Evolutionary conservation across 2,888 invertebrate species (phyloP).

Genomic region (Noctua comes): DNA sequence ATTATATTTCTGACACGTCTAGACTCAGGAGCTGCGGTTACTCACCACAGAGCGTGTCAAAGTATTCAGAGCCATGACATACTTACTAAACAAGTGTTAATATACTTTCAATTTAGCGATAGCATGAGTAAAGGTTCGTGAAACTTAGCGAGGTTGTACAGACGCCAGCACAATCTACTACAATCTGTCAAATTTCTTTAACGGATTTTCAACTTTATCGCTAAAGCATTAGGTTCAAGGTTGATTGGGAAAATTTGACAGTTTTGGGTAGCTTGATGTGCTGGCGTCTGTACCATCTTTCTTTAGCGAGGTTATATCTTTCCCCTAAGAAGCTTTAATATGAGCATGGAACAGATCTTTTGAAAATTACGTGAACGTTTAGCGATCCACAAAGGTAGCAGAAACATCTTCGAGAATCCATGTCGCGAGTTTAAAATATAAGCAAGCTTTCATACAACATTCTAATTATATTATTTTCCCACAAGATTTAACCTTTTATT

Average conservation of each 20-base stretch:
- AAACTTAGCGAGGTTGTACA: neutral
- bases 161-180: no score
- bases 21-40: constrained; percentile 49
- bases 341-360: neutral
- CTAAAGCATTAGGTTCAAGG: no score
- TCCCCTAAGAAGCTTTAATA: neutral
- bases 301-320: neutral
- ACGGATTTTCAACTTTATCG: no score
- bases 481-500: neutral
- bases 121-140: neutral
- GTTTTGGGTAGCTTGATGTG: no score
- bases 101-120: neutral
- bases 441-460: neutral
- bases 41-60: constrained; percentile 36
- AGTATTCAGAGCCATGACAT: constrained; percentile 31
- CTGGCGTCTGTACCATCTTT: no score
- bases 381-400: neutral
- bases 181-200: no score
- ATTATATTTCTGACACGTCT: constrained; percentile 50
- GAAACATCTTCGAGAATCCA: neutral
- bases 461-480: neutral
- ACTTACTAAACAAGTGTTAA: neutral
- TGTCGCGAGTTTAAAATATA: neutral
- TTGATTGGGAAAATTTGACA: no score
- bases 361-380: neutral